Evolutionary conservation across 1,140 invertebrate species (phyloP).

Genomic region (Meloidogyne chitwoodi): DNA sequence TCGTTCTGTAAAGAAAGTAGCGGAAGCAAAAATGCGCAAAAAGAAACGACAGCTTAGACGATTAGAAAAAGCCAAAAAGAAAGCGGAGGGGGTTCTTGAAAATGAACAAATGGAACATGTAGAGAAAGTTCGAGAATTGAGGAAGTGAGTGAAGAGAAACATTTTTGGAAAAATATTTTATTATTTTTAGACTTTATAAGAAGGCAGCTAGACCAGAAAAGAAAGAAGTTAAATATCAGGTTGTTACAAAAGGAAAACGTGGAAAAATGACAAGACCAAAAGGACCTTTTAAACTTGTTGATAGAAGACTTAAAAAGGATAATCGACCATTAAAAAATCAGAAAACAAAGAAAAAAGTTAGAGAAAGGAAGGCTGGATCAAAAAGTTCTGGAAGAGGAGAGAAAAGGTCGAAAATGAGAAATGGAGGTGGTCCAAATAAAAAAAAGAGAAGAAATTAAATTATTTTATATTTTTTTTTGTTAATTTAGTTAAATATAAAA

Average conservation of each 20-base stretch:
- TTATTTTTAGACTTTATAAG: conserved; percentile 75
- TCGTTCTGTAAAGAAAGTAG: conserved; percentile 91
- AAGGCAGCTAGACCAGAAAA: conserved; percentile 71
- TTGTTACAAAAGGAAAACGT: conserved; percentile 80
- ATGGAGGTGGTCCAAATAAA: not conserved
- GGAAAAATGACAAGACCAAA: conserved; percentile 76
- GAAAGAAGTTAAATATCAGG: conserved; percentile 87
- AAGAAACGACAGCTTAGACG: conserved; percentile 73
- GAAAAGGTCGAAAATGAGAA: not conserved
- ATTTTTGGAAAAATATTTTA: conserved; percentile 3
- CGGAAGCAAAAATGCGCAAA: conserved; percentile 94
- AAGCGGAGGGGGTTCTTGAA: conserved; percentile 83
- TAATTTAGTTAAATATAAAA: not conserved
- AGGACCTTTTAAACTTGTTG: conserved; percentile 85
- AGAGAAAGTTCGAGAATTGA: conserved; percentile 86
- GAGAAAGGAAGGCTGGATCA: not conserved
- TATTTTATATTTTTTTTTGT: not conserved
- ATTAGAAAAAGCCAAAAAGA: conserved; percentile 89
- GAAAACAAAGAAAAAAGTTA: not conserved
- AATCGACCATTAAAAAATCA: not conserved
- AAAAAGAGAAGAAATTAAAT: not conserved
- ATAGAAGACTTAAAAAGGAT: conserved; percentile 88
- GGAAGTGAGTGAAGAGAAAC: conserved; percentile 72
- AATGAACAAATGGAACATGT: conserved; percentile 79
- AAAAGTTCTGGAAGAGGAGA: not conserved